A percentile compares a stretch with the other conserved stretches of the same genome.
phyloP scores from a whole-genome alignment of 2,888 invertebrate species.

The Phyllotreta cruciferae region DNA sequence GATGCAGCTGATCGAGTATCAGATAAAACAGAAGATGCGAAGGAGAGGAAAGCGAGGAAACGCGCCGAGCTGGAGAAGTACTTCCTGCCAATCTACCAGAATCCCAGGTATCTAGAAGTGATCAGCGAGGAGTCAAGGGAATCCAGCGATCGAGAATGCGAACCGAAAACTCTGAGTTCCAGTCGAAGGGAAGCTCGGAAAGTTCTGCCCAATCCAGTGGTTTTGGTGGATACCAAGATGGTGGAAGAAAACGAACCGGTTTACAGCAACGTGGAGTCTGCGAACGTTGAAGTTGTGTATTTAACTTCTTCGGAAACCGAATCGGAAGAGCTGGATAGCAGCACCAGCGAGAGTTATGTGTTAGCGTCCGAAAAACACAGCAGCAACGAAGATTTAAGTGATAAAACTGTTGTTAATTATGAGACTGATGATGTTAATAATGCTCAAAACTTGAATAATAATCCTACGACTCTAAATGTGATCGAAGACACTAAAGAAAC shows the following conservation, averaged over 20 bases:
- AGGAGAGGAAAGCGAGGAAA: conserved; percentile 62
- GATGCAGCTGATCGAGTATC: conserved; percentile 49
- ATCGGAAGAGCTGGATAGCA: conserved; percentile 36
- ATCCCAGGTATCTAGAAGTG: conserved; percentile 75
- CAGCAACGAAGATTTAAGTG: conserved; percentile 32
- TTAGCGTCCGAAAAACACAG: conserved; percentile 26
- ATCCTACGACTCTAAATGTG: background rate
- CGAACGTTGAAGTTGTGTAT: conserved; percentile 70
- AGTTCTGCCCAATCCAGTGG: conserved; percentile 31
- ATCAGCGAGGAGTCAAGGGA: conserved; percentile 76
- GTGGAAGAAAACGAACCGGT: conserved; percentile 62
- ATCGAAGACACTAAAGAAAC: conserved; percentile 6
- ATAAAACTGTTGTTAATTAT: conserved; percentile 12
- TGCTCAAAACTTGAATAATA: conserved; percentile 4
- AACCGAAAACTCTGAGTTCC: conserved; percentile 40
- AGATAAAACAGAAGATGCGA: conserved; percentile 47
- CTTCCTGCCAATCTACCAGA: conserved; percentile 66
- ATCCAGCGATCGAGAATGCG: conserved; percentile 69
- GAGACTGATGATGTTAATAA: conserved; percentile 18
- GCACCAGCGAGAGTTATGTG: conserved; percentile 35
- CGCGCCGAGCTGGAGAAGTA: conserved; percentile 65
- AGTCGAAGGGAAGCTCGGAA: background rate
- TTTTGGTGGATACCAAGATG: conserved; percentile 70
- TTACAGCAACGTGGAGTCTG: conserved; percentile 59
- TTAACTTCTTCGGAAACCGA: conserved; percentile 59